A percentile compares a stretch with the other conserved stretches of the same genome.
Conservation (phyloP, 2,113 vertebrate genomes). For the Aphelocoma coerulescens region DNA sequence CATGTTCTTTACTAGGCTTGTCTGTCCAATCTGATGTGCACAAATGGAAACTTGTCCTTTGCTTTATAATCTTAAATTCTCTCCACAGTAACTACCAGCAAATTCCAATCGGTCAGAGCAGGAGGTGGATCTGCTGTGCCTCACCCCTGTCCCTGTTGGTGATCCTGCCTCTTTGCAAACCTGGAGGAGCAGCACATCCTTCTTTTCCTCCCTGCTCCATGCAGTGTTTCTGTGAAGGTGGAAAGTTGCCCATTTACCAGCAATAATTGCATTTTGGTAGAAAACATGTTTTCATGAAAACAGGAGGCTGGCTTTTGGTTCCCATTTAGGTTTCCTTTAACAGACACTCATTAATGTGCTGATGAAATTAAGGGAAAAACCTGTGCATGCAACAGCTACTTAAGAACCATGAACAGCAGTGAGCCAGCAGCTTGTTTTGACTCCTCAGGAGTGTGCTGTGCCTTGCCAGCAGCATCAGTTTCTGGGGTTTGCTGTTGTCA, state of each 20-base stretch:
- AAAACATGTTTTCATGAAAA: background rate
- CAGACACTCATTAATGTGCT: background rate
- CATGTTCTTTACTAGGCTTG: rapidly evolving
- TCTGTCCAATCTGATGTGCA: background rate
- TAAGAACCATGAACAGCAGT: rapidly evolving
- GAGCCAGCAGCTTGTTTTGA: too few relatives aligned
- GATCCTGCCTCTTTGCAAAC: background rate
- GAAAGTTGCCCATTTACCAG: background rate
- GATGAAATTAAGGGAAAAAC: background rate
- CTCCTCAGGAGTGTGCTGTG: background rate
- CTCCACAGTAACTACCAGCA: background rate
- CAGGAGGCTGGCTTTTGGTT: background rate
- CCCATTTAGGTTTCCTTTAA: background rate
- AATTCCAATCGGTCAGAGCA: background rate
- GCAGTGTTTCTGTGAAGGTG: background rate
- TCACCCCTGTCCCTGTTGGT: background rate
- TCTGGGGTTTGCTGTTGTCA: background rate
- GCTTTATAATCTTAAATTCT: background rate
- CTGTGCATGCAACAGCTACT: background rate
- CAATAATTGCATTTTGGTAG: background rate
- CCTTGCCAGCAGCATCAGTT: rapidly evolving
- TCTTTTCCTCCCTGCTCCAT: background rate
- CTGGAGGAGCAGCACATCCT: too few relatives aligned
- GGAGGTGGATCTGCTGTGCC: background rate
- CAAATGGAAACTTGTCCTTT: background rate